Evolutionary conservation across 2,113 vertebrate genomes (phyloP), one percentile per base, ranked within the genome.

Genomic region (Serilophus lunatus): DNA sequence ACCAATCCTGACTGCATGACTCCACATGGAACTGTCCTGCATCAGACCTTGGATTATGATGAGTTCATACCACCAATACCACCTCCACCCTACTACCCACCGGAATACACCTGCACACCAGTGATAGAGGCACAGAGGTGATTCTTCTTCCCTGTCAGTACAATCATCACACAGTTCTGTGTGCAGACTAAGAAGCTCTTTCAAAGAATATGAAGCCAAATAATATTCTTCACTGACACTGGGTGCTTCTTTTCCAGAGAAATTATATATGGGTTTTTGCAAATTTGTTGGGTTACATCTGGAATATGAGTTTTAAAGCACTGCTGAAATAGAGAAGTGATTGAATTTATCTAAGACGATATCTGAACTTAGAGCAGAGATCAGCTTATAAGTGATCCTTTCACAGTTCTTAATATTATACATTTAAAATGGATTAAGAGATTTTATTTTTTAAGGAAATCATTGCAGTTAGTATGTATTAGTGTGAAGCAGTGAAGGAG

Each of bases 61-160:
- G 99, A 99, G 97, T 99, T 99, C 88, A 98, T 99, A 45, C 98
- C 99, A 17, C 99, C 99, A 5, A 99, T 99, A 26, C 99, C 99
- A 0, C 99, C 99, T 15, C 99, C 99, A 0, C 99, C 99, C 15
- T 99, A 99, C 94, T 99, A 99, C 97, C 99, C 99, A 1, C 99
- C 99, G 0, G 99, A 99, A 69, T 99, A 99, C 86, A 99, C 98
- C 97, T 99, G 99, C 92, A 99, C 99, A 1, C 99, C 99, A 14
- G 97, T 98, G 10, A 91, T 98, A 29, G 99, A 99, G 65, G 97
- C 98, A 12, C 99, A 99, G 94, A 99, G 99, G 99, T 98, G 69
- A 94, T 81, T 81, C 20, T 22, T 28, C 28, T 50, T 76, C 44
- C 40, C 78, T 86, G 11, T 10, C 15, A 5, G 25, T 44, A 13